Base-by-base conservation (phyloP, 53 echinoderm and acorn worm species). In the Actinopyga echinites region DNA sequence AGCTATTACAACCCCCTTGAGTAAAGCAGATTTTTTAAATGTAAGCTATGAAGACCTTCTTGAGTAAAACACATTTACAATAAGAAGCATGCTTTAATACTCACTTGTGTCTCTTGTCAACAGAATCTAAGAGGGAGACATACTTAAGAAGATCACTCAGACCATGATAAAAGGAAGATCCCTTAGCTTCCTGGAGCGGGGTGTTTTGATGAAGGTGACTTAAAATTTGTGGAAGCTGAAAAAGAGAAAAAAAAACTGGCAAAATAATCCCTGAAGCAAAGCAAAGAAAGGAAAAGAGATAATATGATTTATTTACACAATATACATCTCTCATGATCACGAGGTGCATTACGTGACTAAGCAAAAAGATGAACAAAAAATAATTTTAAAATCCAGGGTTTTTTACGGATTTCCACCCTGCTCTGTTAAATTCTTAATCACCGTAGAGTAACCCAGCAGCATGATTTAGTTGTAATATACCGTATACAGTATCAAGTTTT, bases 21-120 rank as follows among this genome's bases (percentile, higher is more conserved):
- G n/a, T n/a, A n/a, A n/a, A n/a, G n/a, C n/a, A n/a, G n/a, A n/a
- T n/a, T n/a, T n/a, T 55, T 1, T 1, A 55, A 15, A 55, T 55
- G 56, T 55, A 55, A 55, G 15, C 56, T 19, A 15, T 55, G 56
- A 55, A 15, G 0, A 55, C 15, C 56, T 1, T 21, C 56, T 0
- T 25, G 26, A 65, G 1, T 17, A 65, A 23, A 25, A 17, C 23
- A 24, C 32, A 20, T 17, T 1, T 2, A 28, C 15, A n/a, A n/a
- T n/a, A n/a, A 28, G 13, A 65, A 20, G 15, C 56, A 19, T 15
- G 21, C 21, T 28, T 8, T 25, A 62, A 26, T n/a, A 89, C 93
- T 83, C 65, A 92, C 93, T 92, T 89, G 79, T 89, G 86, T 85
- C 89, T 93, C 4, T 91, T 81, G 58, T 95, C 95, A 3, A 84